phyloP scores from a whole-genome alignment of 2,888 invertebrate species.

The Xanthostigma xanthostigma region DNA sequence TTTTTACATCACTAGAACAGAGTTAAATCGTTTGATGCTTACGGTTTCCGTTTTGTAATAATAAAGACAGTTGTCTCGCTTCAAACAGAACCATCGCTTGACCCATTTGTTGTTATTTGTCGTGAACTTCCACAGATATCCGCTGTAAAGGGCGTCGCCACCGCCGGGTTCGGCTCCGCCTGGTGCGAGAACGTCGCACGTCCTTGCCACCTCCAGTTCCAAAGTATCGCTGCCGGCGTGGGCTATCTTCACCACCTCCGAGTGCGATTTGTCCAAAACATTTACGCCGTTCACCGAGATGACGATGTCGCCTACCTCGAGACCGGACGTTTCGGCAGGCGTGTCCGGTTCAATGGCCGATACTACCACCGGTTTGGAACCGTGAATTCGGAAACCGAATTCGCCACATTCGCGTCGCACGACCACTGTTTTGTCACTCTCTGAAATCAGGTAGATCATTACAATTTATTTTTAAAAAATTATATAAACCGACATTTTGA shows the following conservation, averaged over 20 bases:
- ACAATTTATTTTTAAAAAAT: too few species aligned
- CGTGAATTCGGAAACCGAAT: conserved; percentile 90
- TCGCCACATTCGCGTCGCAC: conserved; percentile 74
- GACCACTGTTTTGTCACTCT: conserved; percentile 75
- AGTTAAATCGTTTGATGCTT: conserved; percentile 22
- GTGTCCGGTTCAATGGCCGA: conserved; percentile 90
- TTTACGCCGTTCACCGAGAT: conserved; percentile 81
- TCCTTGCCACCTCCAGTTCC: conserved; percentile 71
- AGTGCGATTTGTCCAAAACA: conserved; percentile 84
- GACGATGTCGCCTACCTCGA: conserved; percentile 89
- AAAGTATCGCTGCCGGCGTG: conserved; percentile 77
- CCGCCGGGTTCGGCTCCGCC: conserved; percentile 45
- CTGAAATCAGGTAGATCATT: conserved; percentile 31
- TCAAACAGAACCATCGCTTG: conserved; percentile 78
- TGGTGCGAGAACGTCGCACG: conserved; percentile 64
- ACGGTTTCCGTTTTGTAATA: conserved; percentile 88
- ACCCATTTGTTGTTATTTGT: conserved; percentile 61
- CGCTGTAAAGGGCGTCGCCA: conserved; percentile 43
- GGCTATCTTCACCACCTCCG: conserved; percentile 84
- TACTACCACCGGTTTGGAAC: conserved; percentile 90
- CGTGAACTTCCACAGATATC: conserved; percentile 63
- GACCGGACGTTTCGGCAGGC: conserved; percentile 80
- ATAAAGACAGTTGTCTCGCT: conserved; percentile 85
- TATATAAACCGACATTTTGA: too few species aligned
- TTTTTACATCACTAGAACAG: too few species aligned